phyloP scores from a whole-genome alignment of 2,888 invertebrate genomes.

The Oxyscelio sp. region DNA sequence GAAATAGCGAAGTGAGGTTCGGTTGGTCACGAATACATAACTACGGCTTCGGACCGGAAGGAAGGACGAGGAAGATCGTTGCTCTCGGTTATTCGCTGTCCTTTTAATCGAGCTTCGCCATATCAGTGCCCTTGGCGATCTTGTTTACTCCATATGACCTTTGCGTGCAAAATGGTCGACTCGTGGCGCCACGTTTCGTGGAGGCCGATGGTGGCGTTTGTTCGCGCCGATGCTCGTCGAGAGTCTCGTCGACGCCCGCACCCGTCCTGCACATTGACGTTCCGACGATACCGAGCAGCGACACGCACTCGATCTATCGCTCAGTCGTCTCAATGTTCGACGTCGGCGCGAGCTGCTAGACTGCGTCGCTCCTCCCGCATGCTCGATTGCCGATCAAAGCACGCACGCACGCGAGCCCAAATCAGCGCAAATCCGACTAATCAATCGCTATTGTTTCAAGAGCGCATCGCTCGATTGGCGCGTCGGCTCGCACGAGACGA shows the following conservation, averaged over 20 bases:
- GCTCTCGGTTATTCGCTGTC: neutral
- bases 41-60: constrained; percentile 3
- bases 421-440: too few relatives aligned
- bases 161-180: constrained; percentile 51
- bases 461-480: too few relatives aligned
- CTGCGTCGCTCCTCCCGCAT: too few relatives aligned
- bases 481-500: too few relatives aligned
- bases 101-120: neutral
- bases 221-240: constrained; percentile 19
- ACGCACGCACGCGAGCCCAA: too few relatives aligned
- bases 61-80: neutral
- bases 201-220: constrained; percentile 11
- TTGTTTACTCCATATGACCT: constrained; percentile 13
- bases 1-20: constrained; percentile 60
- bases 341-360: neutral
- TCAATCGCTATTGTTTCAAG: too few relatives aligned
- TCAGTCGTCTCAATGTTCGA: neutral
- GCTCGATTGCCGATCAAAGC: too few relatives aligned
- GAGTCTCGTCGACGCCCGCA: constrained; percentile 43
- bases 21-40: constrained; percentile 57
- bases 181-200: too few relatives aligned
- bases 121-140: too few relatives aligned
- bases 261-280: constrained; percentile 51
- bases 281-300: too few relatives aligned
- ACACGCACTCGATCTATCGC: too few relatives aligned